Evolutionary conservation across 2,113 vertebrate species (phyloP), one percentile per base, ranked within the genome.

Genomic region (Alethe castanea): DNA sequence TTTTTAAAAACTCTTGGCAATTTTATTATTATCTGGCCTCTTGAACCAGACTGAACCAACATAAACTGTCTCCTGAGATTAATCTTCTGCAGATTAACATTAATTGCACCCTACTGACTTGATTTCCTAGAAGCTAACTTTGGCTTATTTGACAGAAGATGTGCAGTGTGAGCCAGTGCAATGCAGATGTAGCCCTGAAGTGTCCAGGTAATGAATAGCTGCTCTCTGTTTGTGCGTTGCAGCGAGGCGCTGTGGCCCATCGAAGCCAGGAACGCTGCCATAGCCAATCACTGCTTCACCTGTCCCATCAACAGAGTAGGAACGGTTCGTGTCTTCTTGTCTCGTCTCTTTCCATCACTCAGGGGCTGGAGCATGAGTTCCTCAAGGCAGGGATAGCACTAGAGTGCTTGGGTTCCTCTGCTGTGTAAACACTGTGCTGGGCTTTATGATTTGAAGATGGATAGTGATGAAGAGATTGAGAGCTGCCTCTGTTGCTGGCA

Each of bases 281-380:
- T 99, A 40, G 99, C 99, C 45, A 99, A 99, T 57, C 99, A 99
- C 96, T 99, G 99, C 89, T 99, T 99, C 79, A 99, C 99, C 1
- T 99, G 99, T 36, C 98, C 99, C 78, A 99, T 99, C 98, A 99
- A 99, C 96, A 98, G 99, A 2, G 99, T 99, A 1, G 99, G 99
- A 67, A 98, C 98, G 77, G 99, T 99, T 81, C 56, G 98, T 97
- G 57, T n/a, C 40, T 6, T 12, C 1, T 8, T 15, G 11, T 8
- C 56, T 29, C 11, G 3, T 19, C 53, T 47, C 19, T 4, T 40
- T 35, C 40, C 40, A 2, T n/a, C 19, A 5, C 7, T 54, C n/a
- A 12, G 19, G 31, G n/a, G 12, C 28, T 35, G 20, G 20, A 44
- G 33, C 25, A 4, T 11, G 33, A 14, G 19, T 10, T 67, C 29